Evolutionary conservation across 2,797 vertebrate species (phyloP), one percentile per base, ranked within the genome.

Genomic region (Sebastes oblongus): DNA sequence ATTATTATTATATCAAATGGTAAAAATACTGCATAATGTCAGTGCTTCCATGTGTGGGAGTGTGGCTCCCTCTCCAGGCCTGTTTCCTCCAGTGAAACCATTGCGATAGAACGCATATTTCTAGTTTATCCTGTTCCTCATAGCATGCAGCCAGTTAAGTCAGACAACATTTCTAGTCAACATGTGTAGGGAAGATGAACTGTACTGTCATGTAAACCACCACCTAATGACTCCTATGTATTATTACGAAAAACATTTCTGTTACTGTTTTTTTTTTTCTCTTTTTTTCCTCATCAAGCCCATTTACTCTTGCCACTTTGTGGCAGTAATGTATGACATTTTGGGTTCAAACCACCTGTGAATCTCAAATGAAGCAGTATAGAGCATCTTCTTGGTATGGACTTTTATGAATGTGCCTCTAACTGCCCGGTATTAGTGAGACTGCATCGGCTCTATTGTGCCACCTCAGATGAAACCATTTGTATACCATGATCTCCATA

Each of bases 21-120:
- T 70, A 46, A 29, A 71, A 36, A 58, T 70, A 8, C 36, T 39
- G 50, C 58, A n/a, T 65, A 39, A 29, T 64, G 22, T 27, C 32
- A 30, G 5, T 34, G 46, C 59, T 59, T 36, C 56, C 65, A 36
- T 60, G 42, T 80, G 67, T 67, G 34, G 25, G 27, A 65, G 54
- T 68, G 27, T 32, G 58, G 74, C 80, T 69, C 73, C 66, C 60
- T 83, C 83, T 82, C 12, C 68, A 79, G 78, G 81, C 50, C 16
- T 27, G 16, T 8, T 66, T 24, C 64, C 39, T 59, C 10, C 27
- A 4, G 36, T 59, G 62, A 71, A 66, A 36, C 25, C 22, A 30
- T 1, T 30, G 52, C 20, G 34, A 12, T 6, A 25, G 22, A 30
- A 16, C 34, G 22, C 24, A 5, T 14, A 25, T 60, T 24, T 32